Evolutionary conservation across 2,113 vertebrate species (phyloP).

Genomic region (mouse (Mus musculus)): GRCm39 chr5:123641001-123641500

Average conservation of each 20-base stretch:
- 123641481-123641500: too few relatives aligned
- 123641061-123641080: too few relatives aligned
- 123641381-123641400: constrained; percentile 72
- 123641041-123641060: too few relatives aligned
- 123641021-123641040: too few relatives aligned
- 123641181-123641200: not conserved
- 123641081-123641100: too few relatives aligned
- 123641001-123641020: too few relatives aligned
- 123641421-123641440: too few relatives aligned
- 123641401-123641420: not conserved
- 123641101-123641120: too few relatives aligned
- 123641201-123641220: too few relatives aligned
- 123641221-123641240: constrained; percentile 55
- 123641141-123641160: too few relatives aligned
- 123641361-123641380: constrained; percentile 92
- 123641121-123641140: too few relatives aligned
- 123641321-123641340: constrained; percentile 89
- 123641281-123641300: constrained; percentile 85
- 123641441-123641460: fast-evolving
- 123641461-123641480: fast-evolving
- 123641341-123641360: constrained; percentile 84
- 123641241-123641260: constrained; percentile 82
- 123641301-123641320: constrained; percentile 80
- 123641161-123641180: not conserved
- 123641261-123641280: constrained; percentile 86